Evolutionary conservation across 1,140 invertebrate genomes (phyloP).

Genomic region (Onthophagus taurus): DNA sequence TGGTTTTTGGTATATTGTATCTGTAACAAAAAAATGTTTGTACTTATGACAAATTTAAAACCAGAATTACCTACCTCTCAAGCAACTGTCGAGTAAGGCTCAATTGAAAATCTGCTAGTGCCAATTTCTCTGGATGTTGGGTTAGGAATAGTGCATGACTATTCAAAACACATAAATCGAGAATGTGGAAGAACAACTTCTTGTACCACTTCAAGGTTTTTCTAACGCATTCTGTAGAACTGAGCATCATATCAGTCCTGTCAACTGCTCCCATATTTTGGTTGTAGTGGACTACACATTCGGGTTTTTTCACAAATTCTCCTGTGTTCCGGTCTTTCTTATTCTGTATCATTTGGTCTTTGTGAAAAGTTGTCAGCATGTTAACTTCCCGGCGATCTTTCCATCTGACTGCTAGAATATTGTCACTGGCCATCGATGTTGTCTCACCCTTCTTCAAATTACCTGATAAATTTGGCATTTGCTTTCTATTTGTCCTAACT

Average conservation of each 20-base stretch:
- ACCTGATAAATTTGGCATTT: slow-evolving; percentile 5
- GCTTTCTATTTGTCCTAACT: slow-evolving; percentile 7
- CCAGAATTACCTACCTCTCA: no score
- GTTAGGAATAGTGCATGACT: slow-evolving; percentile 16
- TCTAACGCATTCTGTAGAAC: slow-evolving; percentile 17
- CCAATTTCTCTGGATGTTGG: slow-evolving; percentile 14
- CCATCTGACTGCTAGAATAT: slow-evolving; percentile 29
- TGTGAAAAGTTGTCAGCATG: slow-evolving; percentile 30
- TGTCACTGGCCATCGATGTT: slow-evolving; percentile 12
- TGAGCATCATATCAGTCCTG: slow-evolving; percentile 28
- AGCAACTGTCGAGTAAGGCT: slow-evolving; percentile 5
- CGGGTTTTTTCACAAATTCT: slow-evolving; percentile 21
- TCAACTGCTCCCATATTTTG: slow-evolving; percentile 31
- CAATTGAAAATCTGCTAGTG: slow-evolving; percentile 13
- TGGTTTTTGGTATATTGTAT: no score
- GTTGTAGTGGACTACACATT: slow-evolving; percentile 20
- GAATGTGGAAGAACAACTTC: slow-evolving; percentile 29
- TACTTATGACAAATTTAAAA: no score
- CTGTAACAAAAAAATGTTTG: no score
- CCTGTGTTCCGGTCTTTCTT: background rate
- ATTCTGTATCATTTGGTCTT: slow-evolving; percentile 14
- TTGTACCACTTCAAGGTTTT: no score
- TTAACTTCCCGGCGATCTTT: slow-evolving; percentile 24
- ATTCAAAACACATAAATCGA: slow-evolving; percentile 26
- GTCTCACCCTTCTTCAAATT: background rate